These are phyloP conservation scores for Dicrurus megarhynchus DNA, from an alignment of 2,113 vertebrate genomes.

Conservation along the genomic window DNA sequence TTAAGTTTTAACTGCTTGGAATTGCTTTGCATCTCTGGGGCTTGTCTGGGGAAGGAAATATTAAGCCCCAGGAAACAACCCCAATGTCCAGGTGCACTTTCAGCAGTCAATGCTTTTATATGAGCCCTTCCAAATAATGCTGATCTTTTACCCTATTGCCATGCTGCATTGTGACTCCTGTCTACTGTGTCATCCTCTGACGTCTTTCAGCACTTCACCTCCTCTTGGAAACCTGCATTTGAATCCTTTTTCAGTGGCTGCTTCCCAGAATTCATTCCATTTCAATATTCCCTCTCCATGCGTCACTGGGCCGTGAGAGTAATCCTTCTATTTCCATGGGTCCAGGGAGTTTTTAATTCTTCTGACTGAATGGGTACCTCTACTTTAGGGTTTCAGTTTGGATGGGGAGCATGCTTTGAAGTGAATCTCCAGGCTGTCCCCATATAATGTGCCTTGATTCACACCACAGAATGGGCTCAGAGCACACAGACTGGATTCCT, in stretches of 20 bases:
- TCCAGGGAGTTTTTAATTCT: neutral
- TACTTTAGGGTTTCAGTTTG: neutral
- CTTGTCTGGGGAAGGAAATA: neutral
- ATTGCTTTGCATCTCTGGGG: neutral
- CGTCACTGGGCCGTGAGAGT: accelerated
- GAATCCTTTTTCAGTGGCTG: neutral
- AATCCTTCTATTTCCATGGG: neutral
- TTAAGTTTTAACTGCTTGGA: neutral
- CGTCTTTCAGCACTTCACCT: neutral
- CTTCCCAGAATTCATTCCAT: neutral
- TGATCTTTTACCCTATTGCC: neutral
- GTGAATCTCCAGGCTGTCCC: neutral
- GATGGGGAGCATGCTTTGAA: neutral
- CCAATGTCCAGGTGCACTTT: neutral
- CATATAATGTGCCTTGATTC: neutral
- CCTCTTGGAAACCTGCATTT: neutral
- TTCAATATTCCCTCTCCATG: neutral
- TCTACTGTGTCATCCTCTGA: neutral
- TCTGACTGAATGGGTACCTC: neutral
- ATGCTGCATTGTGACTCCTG: neutral
- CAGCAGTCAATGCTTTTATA: neutral
- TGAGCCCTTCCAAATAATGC: neutral
- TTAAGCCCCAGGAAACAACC: neutral
- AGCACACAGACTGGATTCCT: neutral
- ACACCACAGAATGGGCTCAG: neutral